Evolutionary conservation across 2,113 vertebrate species (phyloP), one percentile per base, ranked within the genome.

Genomic region (Atractosteus spatula): DNA sequence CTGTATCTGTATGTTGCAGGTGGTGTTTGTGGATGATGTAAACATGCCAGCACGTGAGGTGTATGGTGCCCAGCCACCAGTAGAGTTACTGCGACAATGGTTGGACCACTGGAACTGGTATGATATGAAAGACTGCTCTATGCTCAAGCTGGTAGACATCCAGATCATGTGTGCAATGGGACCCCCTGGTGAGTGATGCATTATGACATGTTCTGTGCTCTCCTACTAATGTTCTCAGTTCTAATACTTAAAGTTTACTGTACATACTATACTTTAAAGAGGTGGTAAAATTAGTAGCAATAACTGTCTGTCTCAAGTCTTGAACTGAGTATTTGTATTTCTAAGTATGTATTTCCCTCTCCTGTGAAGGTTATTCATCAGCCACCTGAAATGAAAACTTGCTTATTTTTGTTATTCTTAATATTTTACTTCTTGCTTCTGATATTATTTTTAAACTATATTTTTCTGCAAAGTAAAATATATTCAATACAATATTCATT

Each of bases 61-160:
- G 0, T 97, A 95, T 17, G 95, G 96, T 66, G 95, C 96, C 68
- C 96, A 98, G 61, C 95, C 95, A 0, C 94, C 96, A 3, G 94
- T 98, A 68, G 96, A 98, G 81, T 88, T 97, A 68, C 88, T 98
- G 51, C 91, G 96, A 6, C 96, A 97, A 81, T 97, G 96, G 94
- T 83, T 97, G 72, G 94, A 96, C 82, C 95, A 96, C 78, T 93
- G 95, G 92, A 96, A 95, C 77, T 98, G 96, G 96, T 97, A 97
- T 68, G 94, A 97, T 76, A 79, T 92, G 47, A 97, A 94, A 78
- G 94, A 97, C 74, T 96, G 95, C 79, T 90, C 91, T 14, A 41
- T 91, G 86, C 94, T 97, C 78, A 92, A 90, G 70, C 87, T 97
- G 69, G 86, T 92, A 75, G 95, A 97, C 77, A 77, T 95, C 71